Evolutionary conservation across 2,797 vertebrate species (phyloP), one percentile per base, ranked within the genome.

Genomic region (Sus cebifrons): DNA sequence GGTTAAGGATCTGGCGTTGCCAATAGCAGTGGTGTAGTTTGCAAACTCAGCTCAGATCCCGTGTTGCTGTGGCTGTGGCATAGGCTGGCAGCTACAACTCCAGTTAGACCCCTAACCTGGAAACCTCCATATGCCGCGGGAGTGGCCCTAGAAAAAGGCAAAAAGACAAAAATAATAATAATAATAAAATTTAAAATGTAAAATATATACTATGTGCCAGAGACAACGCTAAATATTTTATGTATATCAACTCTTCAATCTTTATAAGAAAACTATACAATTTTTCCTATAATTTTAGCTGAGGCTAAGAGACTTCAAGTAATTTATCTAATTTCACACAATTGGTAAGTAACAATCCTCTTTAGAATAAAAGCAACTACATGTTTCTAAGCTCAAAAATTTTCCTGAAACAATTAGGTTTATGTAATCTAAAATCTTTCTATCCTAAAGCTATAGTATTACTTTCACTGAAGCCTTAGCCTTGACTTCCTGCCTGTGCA

Each of bases 371-470:
- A 91, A 54, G 29, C 82, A 78, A 88, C 49, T 65, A 29, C 21
- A 23, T 90, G 54, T 86, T 40, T 90, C 60, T 94, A 16, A 89
- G 62, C n/a, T 93, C 86, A 88, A 82, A 65, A 7, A 79, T 87
- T 85, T 70, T 56, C 82, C 70, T 84, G 27, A 73, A 85, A 40
- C 17, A 18, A 5, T 52, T 73, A 89, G 27, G 29, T 67, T 91
- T 87, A 56, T 70, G 11, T 58, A 58, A 49, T 18, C 56, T 90
- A 62, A 97, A 67, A 94, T 64, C 15, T 65, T 79, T 75, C 58
- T 86, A 21, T n/a, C 27, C 49, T 94, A 49, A 89, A 77, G 62
- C 67, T 36, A 58, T 49, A 44, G 23, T 67, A 73, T 74, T 70
- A 58, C 40, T 92, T 77, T 79, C 44, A 81, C 15, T 62, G 36